These are phyloP conservation scores for Sturmia bella DNA, from an alignment of 2,888 invertebrate species.

Conservation along the genomic window DNA sequence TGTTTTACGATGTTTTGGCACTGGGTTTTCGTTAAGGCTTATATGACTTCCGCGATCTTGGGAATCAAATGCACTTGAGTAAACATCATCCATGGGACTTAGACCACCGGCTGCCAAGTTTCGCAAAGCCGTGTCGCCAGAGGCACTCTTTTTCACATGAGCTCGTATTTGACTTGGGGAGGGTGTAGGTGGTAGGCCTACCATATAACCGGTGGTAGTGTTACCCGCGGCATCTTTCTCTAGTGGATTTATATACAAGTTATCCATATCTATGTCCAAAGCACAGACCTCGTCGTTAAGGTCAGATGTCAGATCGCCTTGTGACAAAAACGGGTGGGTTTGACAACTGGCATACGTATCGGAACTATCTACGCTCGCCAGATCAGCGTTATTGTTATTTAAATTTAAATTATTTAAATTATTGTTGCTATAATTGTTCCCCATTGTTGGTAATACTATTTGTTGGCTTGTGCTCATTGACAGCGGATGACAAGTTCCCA, in stretches of 20 bases:
- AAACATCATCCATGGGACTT: slow-evolving; percentile 84
- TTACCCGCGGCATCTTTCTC: slow-evolving; percentile 83
- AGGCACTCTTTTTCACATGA: slow-evolving; percentile 89
- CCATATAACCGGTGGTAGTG: slow-evolving; percentile 76
- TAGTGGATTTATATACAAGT: slow-evolving; percentile 94
- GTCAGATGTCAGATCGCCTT: slow-evolving; percentile 87
- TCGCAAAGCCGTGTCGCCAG: slow-evolving; percentile 88
- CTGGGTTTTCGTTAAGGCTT: slow-evolving; percentile 85
- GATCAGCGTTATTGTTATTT: slow-evolving; percentile 82
- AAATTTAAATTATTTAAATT: slow-evolving; percentile 79
- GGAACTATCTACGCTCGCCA: slow-evolving; percentile 88
- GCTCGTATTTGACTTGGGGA: slow-evolving; percentile 83
- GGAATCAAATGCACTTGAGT: slow-evolving; percentile 82
- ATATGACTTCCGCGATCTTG: slow-evolving; percentile 83
- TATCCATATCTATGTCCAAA: slow-evolving; percentile 86
- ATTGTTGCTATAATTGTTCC: slow-evolving; percentile 75
- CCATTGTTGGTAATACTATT: slow-evolving; percentile 71
- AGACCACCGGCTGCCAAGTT: slow-evolving; percentile 83
- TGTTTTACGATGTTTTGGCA: slow-evolving; percentile 92
- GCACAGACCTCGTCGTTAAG: slow-evolving; percentile 81
- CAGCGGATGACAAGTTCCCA: slow-evolving; percentile 73
- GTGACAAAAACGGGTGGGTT: slow-evolving; percentile 96
- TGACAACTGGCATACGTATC: slow-evolving; percentile 98
- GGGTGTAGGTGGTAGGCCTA: slow-evolving; percentile 76
- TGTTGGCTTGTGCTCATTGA: slow-evolving; percentile 73